A percentile compares a stretch with the other conserved stretches of the same genome.
These are phyloP conservation scores for Cebidichthys violaceus DNA, from an alignment of 2,113 vertebrate species.

Conservation along the genomic window DNA sequence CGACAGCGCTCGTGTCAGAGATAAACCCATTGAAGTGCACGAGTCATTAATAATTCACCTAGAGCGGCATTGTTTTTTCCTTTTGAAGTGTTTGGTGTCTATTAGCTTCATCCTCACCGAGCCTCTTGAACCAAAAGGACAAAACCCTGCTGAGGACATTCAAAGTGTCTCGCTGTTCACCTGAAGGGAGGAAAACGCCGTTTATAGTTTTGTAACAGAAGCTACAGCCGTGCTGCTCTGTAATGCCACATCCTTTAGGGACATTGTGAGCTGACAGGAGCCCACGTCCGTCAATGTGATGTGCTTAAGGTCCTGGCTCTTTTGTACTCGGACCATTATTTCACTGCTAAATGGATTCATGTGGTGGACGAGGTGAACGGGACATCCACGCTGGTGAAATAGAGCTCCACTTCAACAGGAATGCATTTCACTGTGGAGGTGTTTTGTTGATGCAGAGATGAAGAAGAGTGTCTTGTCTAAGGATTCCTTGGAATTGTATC, in stretches of 20 bases:
- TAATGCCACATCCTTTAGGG: conserved; percentile 5
- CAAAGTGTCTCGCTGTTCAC: not conserved
- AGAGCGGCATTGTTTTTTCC: conserved; percentile 33
- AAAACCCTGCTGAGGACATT: conserved; percentile 1
- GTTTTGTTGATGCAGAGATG: not conserved
- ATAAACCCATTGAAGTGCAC: conserved; percentile 62
- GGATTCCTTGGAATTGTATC: too few relatives aligned
- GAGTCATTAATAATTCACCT: conserved; percentile 72
- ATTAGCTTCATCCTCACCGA: conserved; percentile 19
- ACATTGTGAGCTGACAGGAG: conserved; percentile 12
- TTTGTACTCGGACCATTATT: conserved; percentile 3
- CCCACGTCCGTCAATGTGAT: conserved; percentile 6
- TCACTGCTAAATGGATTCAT: conserved; percentile 9
- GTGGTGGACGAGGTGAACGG: not conserved
- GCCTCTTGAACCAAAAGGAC: conserved; percentile 12
- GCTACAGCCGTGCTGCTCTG: conserved; percentile 14
- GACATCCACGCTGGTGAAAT: not conserved
- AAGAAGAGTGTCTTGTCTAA: not conserved
- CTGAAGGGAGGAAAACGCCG: not conserved
- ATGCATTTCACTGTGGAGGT: not conserved
- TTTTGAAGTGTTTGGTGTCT: conserved; percentile 46
- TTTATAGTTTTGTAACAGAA: conserved; percentile 7
- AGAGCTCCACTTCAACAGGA: not conserved
- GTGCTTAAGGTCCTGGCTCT: not conserved
- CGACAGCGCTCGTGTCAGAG: conserved; percentile 17